Base-by-base conservation (phyloP, 1,140 invertebrate species). In the Campodea augens region DNA sequence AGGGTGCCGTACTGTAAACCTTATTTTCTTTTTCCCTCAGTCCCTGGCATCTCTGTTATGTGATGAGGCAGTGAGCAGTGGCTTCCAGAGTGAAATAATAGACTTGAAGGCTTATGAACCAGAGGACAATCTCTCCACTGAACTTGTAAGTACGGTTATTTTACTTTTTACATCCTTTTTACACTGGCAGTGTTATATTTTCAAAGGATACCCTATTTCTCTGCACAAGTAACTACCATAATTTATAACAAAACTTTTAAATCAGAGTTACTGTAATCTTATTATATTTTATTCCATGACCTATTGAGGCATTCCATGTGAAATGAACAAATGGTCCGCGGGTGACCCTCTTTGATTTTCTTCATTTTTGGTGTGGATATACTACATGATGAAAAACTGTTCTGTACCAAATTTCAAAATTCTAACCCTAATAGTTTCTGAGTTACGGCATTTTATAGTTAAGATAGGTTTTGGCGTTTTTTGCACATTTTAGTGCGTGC, bases 91-190 rank as follows among this genome's bases (percentile, higher is more conserved):
- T n/a, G 52, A 54, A 41, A 25, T 61, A 4, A 25, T 54, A 19
- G 53, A 67, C 50, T 46, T 68, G 36, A 57, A 58, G 19, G 43
- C 46, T n/a, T 63, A 57, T 55, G 64, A 66, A 43, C 61, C 62
- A 22, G 65, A 67, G 48, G 64, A 65, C 47, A 53, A 53, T 20
- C 45, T 66, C 7, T 44, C 51, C 25, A 53, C 54, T 37, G 55
- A 62, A 51, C 61, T 64, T n/a, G n/a, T 46, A 54, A 49, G 48
- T 42, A n/a, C 5, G 12, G 5, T 25, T 5, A n/a, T 25, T 2
- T 42, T 2, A 10, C n/a, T 24, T 5, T 3, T 12, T 24, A 15
- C 21, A 24, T 42, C 25, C 21, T 2, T 42, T 2, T n/a, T 2
- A 5, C 2, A 13, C 21, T 24, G 23, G 23, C 2, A 20, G 38